Evolutionary conservation across 1,140 invertebrate genomes (phyloP).

Genomic region (Bathynomus jamesi): DNA sequence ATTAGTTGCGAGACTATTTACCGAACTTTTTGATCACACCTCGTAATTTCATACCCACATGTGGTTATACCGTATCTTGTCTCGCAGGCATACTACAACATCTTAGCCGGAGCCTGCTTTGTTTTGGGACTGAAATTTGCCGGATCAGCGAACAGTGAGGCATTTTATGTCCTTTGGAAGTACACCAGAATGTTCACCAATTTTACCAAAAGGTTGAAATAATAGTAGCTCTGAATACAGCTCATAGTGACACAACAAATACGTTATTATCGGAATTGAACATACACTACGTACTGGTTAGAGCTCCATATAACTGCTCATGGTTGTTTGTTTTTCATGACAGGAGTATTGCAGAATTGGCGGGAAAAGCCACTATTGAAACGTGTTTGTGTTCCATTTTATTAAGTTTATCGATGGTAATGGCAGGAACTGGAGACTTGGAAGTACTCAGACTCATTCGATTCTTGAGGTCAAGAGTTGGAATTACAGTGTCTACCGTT

Average conservation of each 20-base stretch:
- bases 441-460: slow-evolving; percentile 76
- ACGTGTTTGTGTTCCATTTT: slow-evolving; percentile 77
- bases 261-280: too few relatives aligned
- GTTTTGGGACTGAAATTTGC: slow-evolving; percentile 89
- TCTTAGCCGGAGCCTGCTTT: slow-evolving; percentile 87
- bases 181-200: slow-evolving; percentile 60
- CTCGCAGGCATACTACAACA: slow-evolving; percentile 90
- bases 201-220: slow-evolving; percentile 42
- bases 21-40: too few relatives aligned
- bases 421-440: slow-evolving; percentile 87
- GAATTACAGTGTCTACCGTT: slow-evolving; percentile 42
- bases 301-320: too few relatives aligned
- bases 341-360: too few relatives aligned
- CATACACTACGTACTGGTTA: too few relatives aligned
- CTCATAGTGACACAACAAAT: too few relatives aligned
- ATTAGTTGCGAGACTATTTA: too few relatives aligned
- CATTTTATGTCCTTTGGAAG: slow-evolving; percentile 63
- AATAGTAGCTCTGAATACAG: slow-evolving; percentile 10
- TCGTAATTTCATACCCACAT: too few relatives aligned
- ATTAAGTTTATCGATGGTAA: slow-evolving; percentile 73
- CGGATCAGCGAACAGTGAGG: slow-evolving; percentile 74
- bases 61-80: too few relatives aligned
- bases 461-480: slow-evolving; percentile 60
- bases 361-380: slow-evolving; percentile 78
- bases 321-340: too few relatives aligned